Evolutionary conservation across 2,888 invertebrate genomes (phyloP).

Genomic region (Coecobrya sp.): DNA sequence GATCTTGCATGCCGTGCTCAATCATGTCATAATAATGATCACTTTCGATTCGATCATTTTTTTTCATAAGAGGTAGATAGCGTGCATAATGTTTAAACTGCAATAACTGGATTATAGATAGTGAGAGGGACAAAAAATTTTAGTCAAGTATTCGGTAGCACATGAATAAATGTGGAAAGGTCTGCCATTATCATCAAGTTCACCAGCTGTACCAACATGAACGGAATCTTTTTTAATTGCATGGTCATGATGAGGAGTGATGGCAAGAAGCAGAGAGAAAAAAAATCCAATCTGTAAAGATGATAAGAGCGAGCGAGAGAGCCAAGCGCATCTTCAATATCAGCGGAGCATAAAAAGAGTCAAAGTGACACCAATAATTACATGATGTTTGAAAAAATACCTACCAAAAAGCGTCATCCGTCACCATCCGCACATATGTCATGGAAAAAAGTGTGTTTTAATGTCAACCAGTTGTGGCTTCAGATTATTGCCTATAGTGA

Average conservation of each 20-base stretch:
- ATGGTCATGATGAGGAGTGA: constrained; percentile 1
- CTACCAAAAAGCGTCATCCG: constrained; percentile 35
- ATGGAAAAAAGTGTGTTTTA: constrained; percentile 56
- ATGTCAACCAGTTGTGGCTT: constrained; percentile 50
- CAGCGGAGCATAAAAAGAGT: neutral
- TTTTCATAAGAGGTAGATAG: neutral
- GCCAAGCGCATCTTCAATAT: constrained; percentile 11
- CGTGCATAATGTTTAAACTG: neutral
- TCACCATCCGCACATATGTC: constrained; percentile 35
- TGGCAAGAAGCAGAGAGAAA: neutral
- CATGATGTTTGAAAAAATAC: constrained; percentile 31
- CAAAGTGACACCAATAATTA: constrained; percentile 31
- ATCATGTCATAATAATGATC: constrained; percentile 13
- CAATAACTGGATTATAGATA: neutral
- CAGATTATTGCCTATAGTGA: neutral
- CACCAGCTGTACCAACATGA: constrained; percentile 1
- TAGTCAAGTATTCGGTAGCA: too few species aligned
- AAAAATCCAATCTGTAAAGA: constrained; percentile 35
- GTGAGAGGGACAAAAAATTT: too few species aligned
- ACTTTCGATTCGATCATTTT: constrained; percentile 18
- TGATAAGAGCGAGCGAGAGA: neutral
- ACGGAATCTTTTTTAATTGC: constrained; percentile 22
- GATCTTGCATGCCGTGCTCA: neutral
- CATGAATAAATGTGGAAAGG: neutral
- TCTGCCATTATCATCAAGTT: neutral